Percentiles rank a stretch among this genome's conserved stretches.
Evolutionary conservation across 2,113 vertebrate genomes (phyloP).

Genomic region (Philantomba maxwellii): DNA sequence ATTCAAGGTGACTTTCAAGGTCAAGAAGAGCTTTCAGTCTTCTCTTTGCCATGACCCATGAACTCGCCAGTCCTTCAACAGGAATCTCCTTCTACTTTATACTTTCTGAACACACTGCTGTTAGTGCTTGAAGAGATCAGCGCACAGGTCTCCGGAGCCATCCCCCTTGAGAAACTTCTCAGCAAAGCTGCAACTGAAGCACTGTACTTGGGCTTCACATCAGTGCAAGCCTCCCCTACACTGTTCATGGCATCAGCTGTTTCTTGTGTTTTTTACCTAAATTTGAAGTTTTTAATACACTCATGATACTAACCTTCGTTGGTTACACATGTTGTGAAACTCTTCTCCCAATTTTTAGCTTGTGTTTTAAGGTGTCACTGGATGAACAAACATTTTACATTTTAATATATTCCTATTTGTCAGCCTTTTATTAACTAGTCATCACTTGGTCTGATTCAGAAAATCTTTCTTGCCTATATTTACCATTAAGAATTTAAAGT

Average conservation of each 20-base stretch:
- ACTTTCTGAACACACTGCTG: not conserved
- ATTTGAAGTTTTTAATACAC: not conserved
- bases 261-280: not conserved
- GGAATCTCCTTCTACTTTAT: not conserved
- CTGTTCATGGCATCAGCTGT: not conserved
- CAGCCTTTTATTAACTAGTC: not conserved
- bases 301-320: not conserved
- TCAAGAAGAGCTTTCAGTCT: not conserved
- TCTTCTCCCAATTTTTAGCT: not conserved
- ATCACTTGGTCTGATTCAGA: not conserved
- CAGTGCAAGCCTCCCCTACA: not conserved
- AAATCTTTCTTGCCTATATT: not conserved
- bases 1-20: not conserved
- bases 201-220: not conserved
- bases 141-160: not conserved
- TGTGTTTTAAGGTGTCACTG: not conserved
- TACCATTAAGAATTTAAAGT: slow-evolving; percentile 21
- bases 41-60: not conserved
- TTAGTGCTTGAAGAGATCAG: not conserved
- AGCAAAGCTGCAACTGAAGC: not conserved
- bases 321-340: not conserved
- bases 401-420: not conserved
- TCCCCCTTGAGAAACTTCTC: not conserved
- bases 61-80: not conserved
- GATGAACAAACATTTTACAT: not conserved